Evolutionary conservation across 1,140 invertebrate species (phyloP).

Genomic region (Diabrotica undecimpunctata): DNA sequence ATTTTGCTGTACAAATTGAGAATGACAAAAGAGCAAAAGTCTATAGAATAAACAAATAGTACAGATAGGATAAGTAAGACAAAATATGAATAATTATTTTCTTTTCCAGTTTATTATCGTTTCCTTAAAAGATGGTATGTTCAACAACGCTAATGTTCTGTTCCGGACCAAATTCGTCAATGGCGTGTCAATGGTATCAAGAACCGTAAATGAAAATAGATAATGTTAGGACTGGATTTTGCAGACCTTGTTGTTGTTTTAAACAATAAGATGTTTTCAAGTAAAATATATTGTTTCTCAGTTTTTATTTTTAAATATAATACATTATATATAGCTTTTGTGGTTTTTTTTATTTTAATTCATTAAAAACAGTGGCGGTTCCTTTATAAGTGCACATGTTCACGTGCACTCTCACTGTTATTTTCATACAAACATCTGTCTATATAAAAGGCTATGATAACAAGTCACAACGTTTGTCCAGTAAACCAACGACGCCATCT

Average conservation of each 20-base stretch:
- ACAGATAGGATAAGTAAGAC: too few relatives aligned
- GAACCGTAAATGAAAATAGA: slow-evolving; percentile 53
- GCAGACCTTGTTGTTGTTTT: too few relatives aligned
- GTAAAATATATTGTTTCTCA: slow-evolving; percentile 6
- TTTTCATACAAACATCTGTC: too few relatives aligned
- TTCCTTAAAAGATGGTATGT: slow-evolving; percentile 99
- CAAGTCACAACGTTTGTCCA: too few relatives aligned
- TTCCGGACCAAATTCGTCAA: slow-evolving; percentile 95
- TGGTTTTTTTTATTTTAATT: neutral
- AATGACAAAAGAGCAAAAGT: too few relatives aligned
- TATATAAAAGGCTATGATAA: too few relatives aligned
- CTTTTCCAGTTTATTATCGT: slow-evolving; percentile 91
- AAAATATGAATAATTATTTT: slow-evolving; percentile 5
- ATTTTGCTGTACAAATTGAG: too few relatives aligned
- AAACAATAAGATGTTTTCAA: neutral
- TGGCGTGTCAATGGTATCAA: slow-evolving; percentile 86
- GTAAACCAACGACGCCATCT: too few relatives aligned
- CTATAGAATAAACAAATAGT: too few relatives aligned
- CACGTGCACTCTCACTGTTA: too few relatives aligned
- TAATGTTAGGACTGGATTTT: neutral
- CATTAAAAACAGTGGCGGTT: too few relatives aligned
- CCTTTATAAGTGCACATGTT: too few relatives aligned
- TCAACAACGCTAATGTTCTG: slow-evolving; percentile 97
- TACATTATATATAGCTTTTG: neutral
- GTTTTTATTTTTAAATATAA: slow-evolving; percentile 14